Base-by-base conservation (phyloP, 2,113 vertebrate genomes). In the Myotis lucifugus region DNA sequence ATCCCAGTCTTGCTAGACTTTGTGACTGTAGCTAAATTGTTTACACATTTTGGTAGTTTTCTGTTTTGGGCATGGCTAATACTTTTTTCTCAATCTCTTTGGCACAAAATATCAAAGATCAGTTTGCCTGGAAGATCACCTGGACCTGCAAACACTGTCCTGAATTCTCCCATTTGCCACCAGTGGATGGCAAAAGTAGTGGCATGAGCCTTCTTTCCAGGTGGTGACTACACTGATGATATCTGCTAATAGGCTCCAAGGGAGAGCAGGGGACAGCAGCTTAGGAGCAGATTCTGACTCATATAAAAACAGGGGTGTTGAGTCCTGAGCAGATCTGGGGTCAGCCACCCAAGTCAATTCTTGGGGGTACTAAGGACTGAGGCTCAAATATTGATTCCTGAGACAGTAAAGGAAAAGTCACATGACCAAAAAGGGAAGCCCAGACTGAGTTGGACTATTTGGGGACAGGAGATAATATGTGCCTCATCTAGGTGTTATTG, bases 151-250 rank as follows among this genome's bases (percentile, higher is more conserved):
- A 70, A 70, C n/a, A 10, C 67, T 70, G 67, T 37, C 34, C 48
- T 7, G 2, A 19, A 52, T 67, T 42, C 15, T 69, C 15, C n/a
- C 46, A 29, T 50, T 74, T 50, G 40, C 9, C 18, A 21, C 52
- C 23, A 25, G 27, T n/a, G 25, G 69, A 37, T 40, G 79, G 32
- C 32, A 37, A 17, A 50, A 50, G 42, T 50, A 13, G 37, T 7
- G 32, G 54, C 12, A 15, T 25, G 23, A 32, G n/a, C 14, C 66
- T 37, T 37, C 17, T 50, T 25, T 25, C 1, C 21, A 13, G 40
- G 3, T 50, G 3, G 23, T 40, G 27, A 56, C 25, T 6, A 10
- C 9, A 0, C 1, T 5, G 18, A 61, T 2, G 25, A 27, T 1
- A 0, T 54, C 34, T 77, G 56, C 15, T 11, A 8, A 59, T 14